phyloP scores from a whole-genome alignment of 2,888 invertebrate species.

The Phalera bucephala region DNA sequence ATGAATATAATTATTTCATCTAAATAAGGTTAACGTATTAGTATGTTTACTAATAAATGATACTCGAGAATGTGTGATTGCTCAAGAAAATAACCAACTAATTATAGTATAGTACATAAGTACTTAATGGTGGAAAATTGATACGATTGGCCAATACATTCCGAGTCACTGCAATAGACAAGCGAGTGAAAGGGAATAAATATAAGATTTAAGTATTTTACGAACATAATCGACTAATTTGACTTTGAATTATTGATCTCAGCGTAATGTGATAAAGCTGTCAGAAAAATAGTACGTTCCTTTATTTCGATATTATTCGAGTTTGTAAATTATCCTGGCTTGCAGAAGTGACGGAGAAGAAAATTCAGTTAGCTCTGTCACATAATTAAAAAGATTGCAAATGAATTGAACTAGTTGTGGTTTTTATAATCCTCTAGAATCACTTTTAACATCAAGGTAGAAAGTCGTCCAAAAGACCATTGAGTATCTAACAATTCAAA shows the following conservation, averaged over 20 bases:
- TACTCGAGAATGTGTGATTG: constrained; percentile 21
- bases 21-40: background rate
- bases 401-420: too few relatives aligned
- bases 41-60: background rate
- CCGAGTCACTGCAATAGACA: constrained; percentile 31
- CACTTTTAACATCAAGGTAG: too few relatives aligned
- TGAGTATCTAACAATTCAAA: background rate
- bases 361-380: too few relatives aligned
- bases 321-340: too few relatives aligned
- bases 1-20: constrained; percentile 2
- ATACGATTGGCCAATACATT: constrained; percentile 42
- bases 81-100: constrained; percentile 22
- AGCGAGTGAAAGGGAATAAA: constrained; percentile 17
- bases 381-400: too few relatives aligned
- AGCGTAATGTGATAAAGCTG: too few relatives aligned
- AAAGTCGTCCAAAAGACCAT: too few relatives aligned
- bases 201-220: constrained; percentile 18
- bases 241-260: constrained; percentile 22
- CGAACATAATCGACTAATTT: constrained; percentile 14
- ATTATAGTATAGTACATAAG: constrained; percentile 13
- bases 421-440: too few relatives aligned
- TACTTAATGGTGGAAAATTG: constrained; percentile 7
- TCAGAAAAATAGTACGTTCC: background rate
- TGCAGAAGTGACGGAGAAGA: too few relatives aligned
- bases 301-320: too few relatives aligned